Conservation (phyloP, 2,113 vertebrate species). For the cat (Felis catus) region F.catus_Fca126_mat1.0 CM031419.1:181379501-181380000, state of each 20-base stretch:
- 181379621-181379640: no score
- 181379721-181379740: background rate
- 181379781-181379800: background rate
- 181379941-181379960: background rate
- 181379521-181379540: no score
- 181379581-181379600: no score
- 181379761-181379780: background rate
- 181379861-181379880: background rate
- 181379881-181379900: background rate
- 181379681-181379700: background rate
- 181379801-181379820: background rate
- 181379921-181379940: background rate
- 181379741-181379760: background rate
- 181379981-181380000: background rate
- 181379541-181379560: no score
- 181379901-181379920: background rate
- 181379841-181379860: background rate
- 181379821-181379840: background rate
- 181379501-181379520: no score
- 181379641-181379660: no score
- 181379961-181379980: background rate
- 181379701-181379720: constrained; percentile 33
- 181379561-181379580: no score
- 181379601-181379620: no score
- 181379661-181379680: background rate